Evolutionary conservation across 1,140 invertebrate species (phyloP).

Genomic region (Trichonephila inaurata): DNA sequence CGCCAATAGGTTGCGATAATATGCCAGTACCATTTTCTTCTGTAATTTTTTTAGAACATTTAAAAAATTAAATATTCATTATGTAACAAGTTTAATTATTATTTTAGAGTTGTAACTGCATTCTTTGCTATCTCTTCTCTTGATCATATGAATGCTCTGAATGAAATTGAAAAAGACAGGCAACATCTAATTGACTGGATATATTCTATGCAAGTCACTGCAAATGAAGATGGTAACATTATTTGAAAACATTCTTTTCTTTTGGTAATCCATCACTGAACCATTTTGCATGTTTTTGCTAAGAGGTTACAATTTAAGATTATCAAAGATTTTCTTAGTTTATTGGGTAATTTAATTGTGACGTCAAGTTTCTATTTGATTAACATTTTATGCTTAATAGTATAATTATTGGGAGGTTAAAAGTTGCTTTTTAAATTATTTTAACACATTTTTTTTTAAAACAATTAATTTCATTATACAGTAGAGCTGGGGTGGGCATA

Average conservation of each 20-base stretch:
- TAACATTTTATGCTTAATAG: too few relatives aligned
- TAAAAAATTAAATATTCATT: not conserved
- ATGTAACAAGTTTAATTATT: not conserved
- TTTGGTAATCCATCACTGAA: not conserved
- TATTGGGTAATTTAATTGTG: too few relatives aligned
- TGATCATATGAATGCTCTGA: conserved; percentile 89
- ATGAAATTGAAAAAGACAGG: conserved; percentile 84
- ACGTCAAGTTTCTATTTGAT: too few relatives aligned
- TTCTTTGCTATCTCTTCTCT: conserved; percentile 95
- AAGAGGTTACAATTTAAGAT: too few relatives aligned
- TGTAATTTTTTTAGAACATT: not conserved
- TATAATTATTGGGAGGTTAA: too few relatives aligned
- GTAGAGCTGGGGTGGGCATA: too few relatives aligned
- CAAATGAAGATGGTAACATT: conserved; percentile 83
- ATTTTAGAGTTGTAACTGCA: conserved; percentile 88
- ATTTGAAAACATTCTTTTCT: conserved; percentile 19
- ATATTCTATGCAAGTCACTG: conserved; percentile 90
- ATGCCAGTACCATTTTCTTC: too few relatives aligned
- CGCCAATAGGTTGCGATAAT: too few relatives aligned
- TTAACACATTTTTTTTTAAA: not conserved
- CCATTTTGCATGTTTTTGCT: too few relatives aligned
- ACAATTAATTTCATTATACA: too few relatives aligned
- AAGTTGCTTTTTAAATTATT: not conserved
- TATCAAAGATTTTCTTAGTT: too few relatives aligned
- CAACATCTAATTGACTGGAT: conserved; percentile 93